Evolutionary conservation across 2,113 vertebrate genomes (phyloP), one percentile per base, ranked within the genome.

Genomic region (Lepus timidus): DNA sequence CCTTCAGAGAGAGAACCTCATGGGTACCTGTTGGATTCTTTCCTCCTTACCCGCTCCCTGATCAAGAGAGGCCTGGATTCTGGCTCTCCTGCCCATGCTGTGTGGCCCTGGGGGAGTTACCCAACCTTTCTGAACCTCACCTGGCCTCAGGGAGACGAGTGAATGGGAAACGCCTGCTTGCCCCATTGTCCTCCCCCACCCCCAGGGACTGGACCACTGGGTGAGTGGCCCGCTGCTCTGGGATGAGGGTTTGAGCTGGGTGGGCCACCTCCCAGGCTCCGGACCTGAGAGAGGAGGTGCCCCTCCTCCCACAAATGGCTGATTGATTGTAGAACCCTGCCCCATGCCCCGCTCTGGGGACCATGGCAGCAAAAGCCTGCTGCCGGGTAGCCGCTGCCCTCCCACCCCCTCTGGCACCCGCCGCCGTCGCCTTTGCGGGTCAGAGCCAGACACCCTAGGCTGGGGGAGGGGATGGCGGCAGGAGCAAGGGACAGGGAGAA

Each of bases 51-150:
- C 51, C 22, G 9, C 1, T 14, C 44, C 39, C 55, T 44, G 76
- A 52, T 31, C 33, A 6, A 20, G 64, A 79, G 75, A 31, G 82
- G 65, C 65, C 83, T 55, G 36, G 10, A 25, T 61, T 49, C 51
- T 68, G 78, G 19, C 86, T 68, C 16, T 44, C 29, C 44, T 51
- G 76, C n/a, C 70, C 33, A 23, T 68, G 58, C 88, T 88, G 51
- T 88, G 89, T 86, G 88, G 67, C 88, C 73, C 79, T 84, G 71
- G 22, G 89, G 81, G 81, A 71, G 65, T 74, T 13, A 62, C 85
- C 64, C 62, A 62, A 62, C 61, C 39, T 92, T 74, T 89, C 89
- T 75, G 73, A 85, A 58, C 14, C 55, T 20, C 13, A 14, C 55
- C 19, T 14, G 55, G 55, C 55, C 17, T 58, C 55, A 58, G 13